Evolutionary conservation across 2,797 vertebrate genomes (phyloP).

Genomic region (Todus mexicanus): DNA sequence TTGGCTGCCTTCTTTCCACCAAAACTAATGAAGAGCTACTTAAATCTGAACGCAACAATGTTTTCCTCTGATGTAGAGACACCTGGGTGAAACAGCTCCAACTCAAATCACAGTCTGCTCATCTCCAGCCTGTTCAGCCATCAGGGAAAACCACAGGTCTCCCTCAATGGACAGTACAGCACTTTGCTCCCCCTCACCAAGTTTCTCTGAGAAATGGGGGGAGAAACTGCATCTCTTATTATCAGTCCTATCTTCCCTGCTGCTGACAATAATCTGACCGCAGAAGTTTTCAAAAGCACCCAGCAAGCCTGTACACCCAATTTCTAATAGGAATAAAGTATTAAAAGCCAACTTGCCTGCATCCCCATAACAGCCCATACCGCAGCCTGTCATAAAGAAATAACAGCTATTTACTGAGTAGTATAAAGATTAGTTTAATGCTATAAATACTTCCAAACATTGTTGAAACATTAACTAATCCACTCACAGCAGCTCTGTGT

Average conservation of each 20-base stretch:
- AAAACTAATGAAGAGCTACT: not conserved
- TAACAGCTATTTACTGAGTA: not conserved
- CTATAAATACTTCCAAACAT: not conserved
- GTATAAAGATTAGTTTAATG: not conserved
- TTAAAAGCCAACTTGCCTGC: not conserved
- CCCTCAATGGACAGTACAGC: not conserved
- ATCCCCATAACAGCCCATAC: not conserved
- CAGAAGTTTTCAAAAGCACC: not conserved
- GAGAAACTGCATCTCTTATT: not conserved
- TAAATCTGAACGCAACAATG: not conserved
- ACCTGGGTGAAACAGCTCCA: not conserved
- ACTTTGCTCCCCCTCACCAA: not conserved
- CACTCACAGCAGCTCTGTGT: not conserved
- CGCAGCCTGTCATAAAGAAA: not conserved
- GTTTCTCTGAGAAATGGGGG: not conserved
- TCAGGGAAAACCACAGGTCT: not conserved
- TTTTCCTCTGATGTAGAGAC: not conserved
- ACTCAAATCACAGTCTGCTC: not conserved
- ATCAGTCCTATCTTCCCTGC: not conserved
- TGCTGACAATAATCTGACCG: not conserved
- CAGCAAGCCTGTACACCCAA: not conserved
- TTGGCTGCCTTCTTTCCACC: not conserved
- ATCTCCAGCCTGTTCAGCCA: not conserved
- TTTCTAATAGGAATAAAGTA: not conserved
- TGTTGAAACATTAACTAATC: conserved; percentile 1